Base-by-base conservation (phyloP, 2,797 vertebrate species). In the Euphonia xanthogaster region DNA sequence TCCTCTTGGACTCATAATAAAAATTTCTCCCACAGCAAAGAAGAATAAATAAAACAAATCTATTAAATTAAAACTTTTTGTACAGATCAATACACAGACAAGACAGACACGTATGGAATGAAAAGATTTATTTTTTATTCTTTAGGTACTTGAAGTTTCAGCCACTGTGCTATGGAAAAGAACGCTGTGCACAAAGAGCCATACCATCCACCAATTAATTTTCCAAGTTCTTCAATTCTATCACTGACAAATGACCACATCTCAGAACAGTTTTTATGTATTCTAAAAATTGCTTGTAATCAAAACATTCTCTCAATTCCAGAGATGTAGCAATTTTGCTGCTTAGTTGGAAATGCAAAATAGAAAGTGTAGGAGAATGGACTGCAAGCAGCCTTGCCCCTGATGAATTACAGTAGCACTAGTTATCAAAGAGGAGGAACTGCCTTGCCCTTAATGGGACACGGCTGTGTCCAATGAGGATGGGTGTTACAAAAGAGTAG, bases 51-150 rank as follows among this genome's bases (percentile, higher is more conserved):
- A 50, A 66, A 65, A 23, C 22, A 51, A 39, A 84, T 37, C 8
- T 21, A n/a, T 30, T 45, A 55, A 37, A 76, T 58, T 5, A n/a
- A 50, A 80, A 47, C 13, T 14, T 86, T 48, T 67, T 4, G 0
- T 79, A 74, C 19, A 88, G 39, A 94, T 70, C 58, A 84, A 75
- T 19, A 70, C 40, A 73, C 14, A 85, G 61, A 91, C 37, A 90
- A 77, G 15, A 76, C 19, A 67, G 61, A 87, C 21, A 88, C 80
- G 17, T 16, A 71, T 12, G 54, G 72, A 88, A 73, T 35, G 39
- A 72, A 87, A 88, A 86, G 44, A 76, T 96, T 96, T 96, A 93
- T 94, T 96, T 87, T 90, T 73, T 0, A 65, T 13, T 65, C 60
- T 85, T 76, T 55, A 65, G 39, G 27, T 65, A 81, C 33, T 71